Percentiles rank a stretch among this genome's conserved stretches.
These are phyloP conservation scores for Nicator chloris DNA, from an alignment of 2,113 vertebrate genomes.

Conservation along the genomic window DNA sequence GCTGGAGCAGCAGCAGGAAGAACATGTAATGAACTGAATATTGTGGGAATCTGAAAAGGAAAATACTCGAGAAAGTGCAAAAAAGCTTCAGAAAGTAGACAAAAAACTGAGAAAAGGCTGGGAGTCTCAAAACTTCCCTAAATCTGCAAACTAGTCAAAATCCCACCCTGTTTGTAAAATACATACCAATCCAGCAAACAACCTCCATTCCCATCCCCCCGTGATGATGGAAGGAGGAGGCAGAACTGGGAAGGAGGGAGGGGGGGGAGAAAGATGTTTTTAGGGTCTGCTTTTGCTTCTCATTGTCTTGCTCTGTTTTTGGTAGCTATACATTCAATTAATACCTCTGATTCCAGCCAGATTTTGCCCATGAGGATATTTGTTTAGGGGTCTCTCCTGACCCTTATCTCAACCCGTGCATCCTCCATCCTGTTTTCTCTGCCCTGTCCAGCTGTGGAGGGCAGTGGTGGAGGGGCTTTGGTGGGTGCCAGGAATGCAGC, in stretches of 20 bases:
- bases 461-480: neutral
- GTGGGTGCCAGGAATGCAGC: neutral
- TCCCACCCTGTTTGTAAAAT: too few species aligned
- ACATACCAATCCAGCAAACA: too few species aligned
- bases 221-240: neutral
- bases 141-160: too few species aligned
- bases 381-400: neutral
- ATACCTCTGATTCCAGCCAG: neutral
- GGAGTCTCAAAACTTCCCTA: too few species aligned
- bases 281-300: neutral
- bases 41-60: too few species aligned
- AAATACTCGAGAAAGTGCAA: too few species aligned
- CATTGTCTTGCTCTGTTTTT: neutral
- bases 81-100: too few species aligned
- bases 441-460: neutral
- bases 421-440: neutral
- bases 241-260: neutral
- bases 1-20: neutral
- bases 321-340: neutral
- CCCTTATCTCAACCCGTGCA: neutral
- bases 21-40: neutral
- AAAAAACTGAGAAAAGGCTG: too few species aligned
- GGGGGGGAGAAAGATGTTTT: neutral
- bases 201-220: neutral
- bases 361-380: neutral